Percentiles rank a stretch among this genome's conserved stretches.
Conservation (phyloP, 2,113 vertebrate species). For the Turnix velox region DNA sequence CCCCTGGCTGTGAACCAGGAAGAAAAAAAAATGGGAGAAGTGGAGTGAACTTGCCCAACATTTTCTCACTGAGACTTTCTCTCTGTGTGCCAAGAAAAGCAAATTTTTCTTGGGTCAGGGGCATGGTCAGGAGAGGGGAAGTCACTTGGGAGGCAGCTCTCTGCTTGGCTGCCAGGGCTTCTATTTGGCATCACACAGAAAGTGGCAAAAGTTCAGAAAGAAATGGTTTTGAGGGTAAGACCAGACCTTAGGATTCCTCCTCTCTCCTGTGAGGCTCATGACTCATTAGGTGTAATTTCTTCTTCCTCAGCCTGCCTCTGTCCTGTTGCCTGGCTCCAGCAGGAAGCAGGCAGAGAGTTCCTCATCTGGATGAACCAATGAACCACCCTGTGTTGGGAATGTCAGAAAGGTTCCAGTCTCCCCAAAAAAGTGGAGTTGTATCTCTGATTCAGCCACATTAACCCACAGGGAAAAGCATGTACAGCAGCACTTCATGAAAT, state of each 20-base stretch:
- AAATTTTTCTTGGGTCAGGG: neutral
- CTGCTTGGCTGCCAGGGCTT: neutral
- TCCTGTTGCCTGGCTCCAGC: neutral
- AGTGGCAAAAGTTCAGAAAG: neutral
- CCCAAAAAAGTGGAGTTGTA: neutral
- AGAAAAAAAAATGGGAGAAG: neutral
- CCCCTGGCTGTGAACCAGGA: neutral
- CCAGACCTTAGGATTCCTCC: neutral
- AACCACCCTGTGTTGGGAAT: neutral
- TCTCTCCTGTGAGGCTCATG: neutral
- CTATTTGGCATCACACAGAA: neutral
- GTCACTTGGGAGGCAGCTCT: neutral
- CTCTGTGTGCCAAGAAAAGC: neutral
- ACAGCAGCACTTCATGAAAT: neutral
- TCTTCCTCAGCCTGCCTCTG: neutral
- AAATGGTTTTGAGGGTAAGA: neutral
- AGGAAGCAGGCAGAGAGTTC: neutral
- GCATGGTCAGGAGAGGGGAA: rapidly evolving
- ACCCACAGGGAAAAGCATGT: neutral
- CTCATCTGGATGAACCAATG: neutral
- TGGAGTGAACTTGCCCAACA: neutral
- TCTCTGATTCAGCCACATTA: neutral
- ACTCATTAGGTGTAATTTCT: neutral
- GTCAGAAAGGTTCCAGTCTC: neutral
- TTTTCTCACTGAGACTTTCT: neutral